Evolutionary conservation across 1,140 invertebrate species (phyloP), one percentile per base, ranked within the genome.

Genomic region (Carposina sasakii): DNA sequence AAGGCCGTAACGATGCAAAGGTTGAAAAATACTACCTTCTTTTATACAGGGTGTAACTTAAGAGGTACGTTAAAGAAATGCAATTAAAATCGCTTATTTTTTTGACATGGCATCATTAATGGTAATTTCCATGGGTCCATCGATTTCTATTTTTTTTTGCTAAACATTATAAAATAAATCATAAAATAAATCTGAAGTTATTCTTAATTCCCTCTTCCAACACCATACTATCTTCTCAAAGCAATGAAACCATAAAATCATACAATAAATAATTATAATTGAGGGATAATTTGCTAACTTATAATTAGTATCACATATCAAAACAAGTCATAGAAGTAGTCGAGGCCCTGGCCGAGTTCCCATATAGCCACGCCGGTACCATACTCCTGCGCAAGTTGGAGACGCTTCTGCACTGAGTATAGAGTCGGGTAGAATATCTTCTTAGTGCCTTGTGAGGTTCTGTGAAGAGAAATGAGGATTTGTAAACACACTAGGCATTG

Each of bases 271-370:
- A 15, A 28, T 26, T 1, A 33, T 26, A 33, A 44, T 10, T 21
- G 13, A 33, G 34, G 51, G 42, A 58, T 58, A 61, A 58, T 71
- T 65, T 67, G 67, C 54, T 67, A 56, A 60, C 55, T 59, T 68
- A 69, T 51, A 63, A 58, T 53, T 69, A 71, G 48, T 78, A 76
- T 76, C 72, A 81, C 73, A 72, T 57, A 68, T 76, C 88, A 97
- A 55, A 98, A 87, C 60, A 98, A 87, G 88, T 98, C 96, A 78
- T 96, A 98, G 81, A 98, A 98, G 78, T 96, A 98, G 85, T 97
- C 91, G 5, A 98, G 83, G 26, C 97, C 97, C 87, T 98, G 96
- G 3, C 97, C 96, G 13, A 98, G 81, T 82, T 98, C 97, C 97
- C 97, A 98, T 69, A 98, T 93, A 0, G 96, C 93, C 36, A 98